Evolutionary conservation across 1,140 invertebrate genomes (phyloP).

Genomic region (Drosophila sturtevanti): DNA sequence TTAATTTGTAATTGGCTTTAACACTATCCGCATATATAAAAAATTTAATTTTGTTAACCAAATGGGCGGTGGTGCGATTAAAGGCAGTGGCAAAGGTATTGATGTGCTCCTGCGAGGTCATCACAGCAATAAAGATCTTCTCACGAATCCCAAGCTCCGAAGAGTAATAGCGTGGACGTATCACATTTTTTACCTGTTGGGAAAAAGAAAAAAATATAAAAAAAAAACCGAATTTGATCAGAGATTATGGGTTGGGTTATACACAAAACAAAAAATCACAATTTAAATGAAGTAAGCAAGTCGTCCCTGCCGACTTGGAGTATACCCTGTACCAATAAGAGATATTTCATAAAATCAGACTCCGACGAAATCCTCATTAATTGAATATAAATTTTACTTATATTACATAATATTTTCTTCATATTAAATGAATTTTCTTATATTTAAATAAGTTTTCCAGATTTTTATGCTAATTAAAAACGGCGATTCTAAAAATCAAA

Average conservation of each 20-base stretch:
- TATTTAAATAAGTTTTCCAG: too few species aligned
- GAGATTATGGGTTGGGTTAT: neutral
- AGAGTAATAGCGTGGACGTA: conserved; percentile 94
- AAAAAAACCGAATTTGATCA: neutral
- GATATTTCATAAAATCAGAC: too few species aligned
- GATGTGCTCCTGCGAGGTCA: conserved; percentile 89
- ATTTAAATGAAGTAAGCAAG: too few species aligned
- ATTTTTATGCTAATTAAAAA: too few species aligned
- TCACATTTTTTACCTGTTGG: conserved; percentile 83
- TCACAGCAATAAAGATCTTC: conserved; percentile 93
- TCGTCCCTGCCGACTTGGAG: too few species aligned
- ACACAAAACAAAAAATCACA: neutral
- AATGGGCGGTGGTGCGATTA: conserved; percentile 90
- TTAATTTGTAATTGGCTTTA: conserved; percentile 87
- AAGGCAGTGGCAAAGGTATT: conserved; percentile 88
- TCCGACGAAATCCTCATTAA: too few species aligned
- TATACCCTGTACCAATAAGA: too few species aligned
- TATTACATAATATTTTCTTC: too few species aligned
- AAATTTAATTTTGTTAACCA: conserved; percentile 91
- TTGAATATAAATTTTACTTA: too few species aligned
- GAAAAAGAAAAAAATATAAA: neutral
- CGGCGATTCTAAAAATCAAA: too few species aligned
- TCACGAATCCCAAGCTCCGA: conserved; percentile 95
- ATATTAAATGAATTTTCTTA: too few species aligned
- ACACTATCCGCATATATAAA: conserved; percentile 87